These are phyloP conservation scores for Procambarus clarkii DNA, from an alignment of 1,140 invertebrate genomes.

Conservation along the genomic window DNA sequence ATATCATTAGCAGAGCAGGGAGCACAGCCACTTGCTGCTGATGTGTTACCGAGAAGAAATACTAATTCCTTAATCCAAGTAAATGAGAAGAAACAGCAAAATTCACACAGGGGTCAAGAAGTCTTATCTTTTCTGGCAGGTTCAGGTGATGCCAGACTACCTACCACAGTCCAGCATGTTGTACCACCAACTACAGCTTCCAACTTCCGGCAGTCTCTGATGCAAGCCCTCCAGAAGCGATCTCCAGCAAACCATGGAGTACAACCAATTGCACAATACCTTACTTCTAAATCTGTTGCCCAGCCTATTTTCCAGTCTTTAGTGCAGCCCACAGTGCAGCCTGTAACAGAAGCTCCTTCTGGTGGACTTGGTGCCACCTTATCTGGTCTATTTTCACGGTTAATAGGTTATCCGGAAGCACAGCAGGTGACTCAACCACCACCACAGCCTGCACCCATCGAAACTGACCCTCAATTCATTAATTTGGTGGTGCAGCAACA, in stretches of 20 bases:
- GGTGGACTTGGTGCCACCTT: conserved; percentile 42
- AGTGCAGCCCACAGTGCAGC: background rate
- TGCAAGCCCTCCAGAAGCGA: conserved; percentile 17
- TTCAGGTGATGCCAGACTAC: background rate
- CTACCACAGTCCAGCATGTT: background rate
- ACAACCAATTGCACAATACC: background rate
- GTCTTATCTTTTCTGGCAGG: conserved; percentile 8
- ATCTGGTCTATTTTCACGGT: conserved; percentile 28
- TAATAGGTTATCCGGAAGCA: background rate
- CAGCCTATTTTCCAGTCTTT: conserved; percentile 22
- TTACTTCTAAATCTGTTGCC: background rate
- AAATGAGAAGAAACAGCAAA: background rate
- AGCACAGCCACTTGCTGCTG: background rate
- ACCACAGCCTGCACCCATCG: background rate
- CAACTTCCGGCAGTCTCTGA: background rate
- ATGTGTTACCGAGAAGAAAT: background rate
- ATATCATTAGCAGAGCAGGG: conserved; percentile 18
- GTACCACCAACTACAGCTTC: background rate
- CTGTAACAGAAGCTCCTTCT: background rate
- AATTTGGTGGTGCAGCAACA: conserved; percentile 16
- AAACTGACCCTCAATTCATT: background rate
- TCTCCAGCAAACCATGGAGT: background rate
- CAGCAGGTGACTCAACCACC: background rate
- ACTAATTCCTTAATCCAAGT: background rate
- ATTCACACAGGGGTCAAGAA: conserved; percentile 16